These are phyloP conservation scores for Phymatocera aterrima DNA, from an alignment of 2,888 invertebrate species.

Conservation along the genomic window DNA sequence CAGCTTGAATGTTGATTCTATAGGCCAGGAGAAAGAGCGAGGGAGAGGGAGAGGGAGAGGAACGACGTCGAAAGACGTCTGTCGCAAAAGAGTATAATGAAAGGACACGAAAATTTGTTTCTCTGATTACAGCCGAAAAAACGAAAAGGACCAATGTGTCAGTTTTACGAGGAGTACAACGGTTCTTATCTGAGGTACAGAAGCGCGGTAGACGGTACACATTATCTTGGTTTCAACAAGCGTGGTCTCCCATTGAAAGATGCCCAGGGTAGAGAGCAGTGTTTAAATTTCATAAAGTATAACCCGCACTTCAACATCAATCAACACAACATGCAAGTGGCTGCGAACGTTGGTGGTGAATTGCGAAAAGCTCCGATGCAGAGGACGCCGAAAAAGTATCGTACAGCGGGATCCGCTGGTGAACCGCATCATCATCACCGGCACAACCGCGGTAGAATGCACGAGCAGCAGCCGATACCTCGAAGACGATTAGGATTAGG, in stretches of 20 bases:
- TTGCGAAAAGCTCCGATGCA: slow-evolving; percentile 53
- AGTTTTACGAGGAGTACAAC: slow-evolving; percentile 81
- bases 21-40: too few species aligned
- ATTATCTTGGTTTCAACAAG: slow-evolving; percentile 81
- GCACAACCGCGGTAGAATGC: slow-evolving; percentile 69
- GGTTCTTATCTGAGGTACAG: slow-evolving; percentile 81
- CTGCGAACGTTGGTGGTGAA: slow-evolving; percentile 73
- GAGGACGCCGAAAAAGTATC: slow-evolving; percentile 62
- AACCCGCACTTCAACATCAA: slow-evolving; percentile 80
- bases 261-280: slow-evolving; percentile 75
- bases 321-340: slow-evolving; percentile 79
- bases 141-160: slow-evolving; percentile 79
- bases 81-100: background rate
- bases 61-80: too few species aligned
- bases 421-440: slow-evolving; percentile 65
- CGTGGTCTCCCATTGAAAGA: slow-evolving; percentile 77
- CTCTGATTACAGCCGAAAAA: slow-evolving; percentile 78
- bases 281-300: slow-evolving; percentile 81
- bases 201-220: slow-evolving; percentile 78
- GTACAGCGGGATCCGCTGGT: slow-evolving; percentile 55
- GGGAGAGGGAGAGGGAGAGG: too few species aligned
- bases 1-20: background rate
- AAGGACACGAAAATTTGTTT: slow-evolving; percentile 56
- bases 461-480: slow-evolving; percentile 58
- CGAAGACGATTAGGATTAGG: slow-evolving; percentile 68